Evolutionary conservation across 2,113 vertebrate species (phyloP).

Genomic region (Ictidomys tridecemlineatus): DNA sequence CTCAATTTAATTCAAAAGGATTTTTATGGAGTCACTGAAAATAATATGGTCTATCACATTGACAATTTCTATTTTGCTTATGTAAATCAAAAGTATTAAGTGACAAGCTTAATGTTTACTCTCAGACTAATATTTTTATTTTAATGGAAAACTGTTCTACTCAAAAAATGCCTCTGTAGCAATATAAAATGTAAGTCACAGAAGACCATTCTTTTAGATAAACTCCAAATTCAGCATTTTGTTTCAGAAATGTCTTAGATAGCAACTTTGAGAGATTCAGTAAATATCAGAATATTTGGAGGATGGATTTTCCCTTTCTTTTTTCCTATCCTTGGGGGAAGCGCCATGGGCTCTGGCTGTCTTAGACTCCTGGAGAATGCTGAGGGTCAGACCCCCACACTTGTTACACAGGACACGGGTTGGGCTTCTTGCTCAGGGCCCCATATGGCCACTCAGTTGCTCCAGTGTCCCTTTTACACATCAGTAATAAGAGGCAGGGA

Average conservation of each 20-base stretch:
- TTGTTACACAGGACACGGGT: too few relatives aligned
- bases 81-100: too few relatives aligned
- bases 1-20: too few relatives aligned
- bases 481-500: not conserved
- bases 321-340: too few relatives aligned
- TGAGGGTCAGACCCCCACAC: too few relatives aligned
- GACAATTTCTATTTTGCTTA: too few relatives aligned
- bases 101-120: too few relatives aligned
- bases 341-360: not conserved
- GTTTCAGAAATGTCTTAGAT: not conserved
- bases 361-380: too few relatives aligned
- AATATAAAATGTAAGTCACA: not conserved
- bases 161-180: slow-evolving; percentile 7
- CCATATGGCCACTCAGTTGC: too few relatives aligned
- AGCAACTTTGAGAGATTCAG: not conserved
- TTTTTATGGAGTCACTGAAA: too few relatives aligned
- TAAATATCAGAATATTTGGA: not conserved
- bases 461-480: not conserved
- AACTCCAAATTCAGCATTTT: slow-evolving; percentile 12
- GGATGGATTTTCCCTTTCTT: not conserved
- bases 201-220: slow-evolving; percentile 17
- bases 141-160: not conserved
- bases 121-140: too few relatives aligned
- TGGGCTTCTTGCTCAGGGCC: not conserved
- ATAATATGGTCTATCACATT: too few relatives aligned